phyloP scores from a whole-genome alignment of 2,113 vertebrate species.

The Pedetes capensis region DNA sequence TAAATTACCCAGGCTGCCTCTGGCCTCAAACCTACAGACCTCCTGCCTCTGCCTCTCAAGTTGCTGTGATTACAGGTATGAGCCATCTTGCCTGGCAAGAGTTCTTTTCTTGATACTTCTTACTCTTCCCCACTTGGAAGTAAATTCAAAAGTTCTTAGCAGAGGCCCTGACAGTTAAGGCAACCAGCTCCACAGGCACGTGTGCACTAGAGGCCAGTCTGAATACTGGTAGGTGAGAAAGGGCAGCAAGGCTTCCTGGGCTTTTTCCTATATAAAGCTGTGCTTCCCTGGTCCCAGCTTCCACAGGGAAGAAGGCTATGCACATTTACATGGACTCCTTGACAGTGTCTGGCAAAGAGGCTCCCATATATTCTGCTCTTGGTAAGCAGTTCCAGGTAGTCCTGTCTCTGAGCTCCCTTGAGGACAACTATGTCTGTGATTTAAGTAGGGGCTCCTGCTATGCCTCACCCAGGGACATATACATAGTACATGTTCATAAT shows the following conservation, averaged over 20 bases:
- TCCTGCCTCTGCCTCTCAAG: too few species aligned
- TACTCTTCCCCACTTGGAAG: not conserved
- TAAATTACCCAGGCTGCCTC: too few species aligned
- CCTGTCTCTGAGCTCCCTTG: not conserved
- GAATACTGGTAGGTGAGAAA: not conserved
- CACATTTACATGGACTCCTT: not conserved
- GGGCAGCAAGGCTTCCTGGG: not conserved
- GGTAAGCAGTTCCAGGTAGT: not conserved
- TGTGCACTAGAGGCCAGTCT: not conserved
- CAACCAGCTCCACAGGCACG: not conserved
- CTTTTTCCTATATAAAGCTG: not conserved
- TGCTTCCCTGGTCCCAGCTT: not conserved
- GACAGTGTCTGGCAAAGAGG: not conserved
- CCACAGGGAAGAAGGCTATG: not conserved
- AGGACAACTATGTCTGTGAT: not conserved
- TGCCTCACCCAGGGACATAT: not conserved
- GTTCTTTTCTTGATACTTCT: not conserved
- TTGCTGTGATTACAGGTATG: too few species aligned
- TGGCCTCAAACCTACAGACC: too few species aligned
- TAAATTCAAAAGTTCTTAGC: not conserved
- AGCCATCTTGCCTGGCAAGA: too few species aligned
- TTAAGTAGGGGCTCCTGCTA: not conserved
- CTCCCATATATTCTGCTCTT: not conserved
- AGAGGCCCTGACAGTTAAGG: too few species aligned
- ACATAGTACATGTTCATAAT: not conserved